These are phyloP conservation scores for Emmelina monodactyla DNA, from an alignment of 2,888 invertebrate species.

Conservation along the genomic window DNA sequence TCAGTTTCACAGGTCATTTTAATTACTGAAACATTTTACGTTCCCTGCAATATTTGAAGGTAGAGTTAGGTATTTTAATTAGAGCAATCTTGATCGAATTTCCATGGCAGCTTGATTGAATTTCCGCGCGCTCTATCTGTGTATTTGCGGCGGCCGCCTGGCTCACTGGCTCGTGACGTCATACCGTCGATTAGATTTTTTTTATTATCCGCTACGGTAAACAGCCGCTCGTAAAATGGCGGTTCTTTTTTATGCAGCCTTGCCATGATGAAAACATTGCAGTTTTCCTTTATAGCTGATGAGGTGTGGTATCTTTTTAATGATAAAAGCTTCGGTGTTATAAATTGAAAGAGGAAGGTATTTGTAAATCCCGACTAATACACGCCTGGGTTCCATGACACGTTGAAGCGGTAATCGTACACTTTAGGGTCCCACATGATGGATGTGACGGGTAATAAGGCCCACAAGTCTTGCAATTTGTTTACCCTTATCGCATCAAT, in stretches of 20 bases:
- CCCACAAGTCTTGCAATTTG: conserved; percentile 62
- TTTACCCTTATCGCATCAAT: conserved; percentile 59
- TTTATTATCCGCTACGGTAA: conserved; percentile 49
- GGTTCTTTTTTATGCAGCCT: conserved; percentile 26
- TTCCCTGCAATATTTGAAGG: too few species aligned
- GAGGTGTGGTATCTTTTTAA: neutral
- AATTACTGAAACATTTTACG: too few species aligned
- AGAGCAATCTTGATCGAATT: conserved; percentile 60
- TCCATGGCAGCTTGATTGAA: conserved; percentile 58
- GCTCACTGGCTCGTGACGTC: conserved; percentile 59
- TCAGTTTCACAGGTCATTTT: too few species aligned
- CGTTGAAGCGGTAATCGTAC: conserved; percentile 32
- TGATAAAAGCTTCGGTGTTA: too few species aligned
- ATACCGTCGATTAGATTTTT: conserved; percentile 44
- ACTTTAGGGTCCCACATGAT: conserved; percentile 52
- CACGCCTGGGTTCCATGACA: neutral
- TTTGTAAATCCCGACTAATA: neutral
- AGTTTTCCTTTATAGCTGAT: neutral
- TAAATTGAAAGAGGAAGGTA: too few species aligned
- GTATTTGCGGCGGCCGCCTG: conserved; percentile 46
- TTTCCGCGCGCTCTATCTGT: conserved; percentile 55
- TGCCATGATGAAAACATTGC: conserved; percentile 1
- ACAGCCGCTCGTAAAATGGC: conserved; percentile 49
- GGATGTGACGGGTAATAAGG: conserved; percentile 63
- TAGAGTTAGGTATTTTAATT: conserved; percentile 55